Percentiles rank a stretch among this genome's conserved stretches.
These are phyloP conservation scores for Lepus oiostolus DNA, from an alignment of 2,797 vertebrate genomes.

Conservation along the genomic window DNA sequence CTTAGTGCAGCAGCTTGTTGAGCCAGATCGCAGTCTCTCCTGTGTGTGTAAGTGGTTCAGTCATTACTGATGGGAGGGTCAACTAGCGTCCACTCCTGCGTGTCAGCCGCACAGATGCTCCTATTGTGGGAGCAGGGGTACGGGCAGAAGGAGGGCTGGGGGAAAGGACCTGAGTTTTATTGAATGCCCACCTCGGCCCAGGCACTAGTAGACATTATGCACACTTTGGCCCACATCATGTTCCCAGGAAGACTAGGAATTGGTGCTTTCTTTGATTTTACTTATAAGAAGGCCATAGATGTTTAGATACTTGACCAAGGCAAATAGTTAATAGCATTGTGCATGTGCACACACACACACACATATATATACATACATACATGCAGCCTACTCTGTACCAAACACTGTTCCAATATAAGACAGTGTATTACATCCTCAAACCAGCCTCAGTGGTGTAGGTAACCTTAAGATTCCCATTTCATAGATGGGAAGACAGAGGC, in stretches of 20 bases:
- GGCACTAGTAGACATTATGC: neutral
- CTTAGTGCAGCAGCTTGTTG: neutral
- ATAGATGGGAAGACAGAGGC: neutral
- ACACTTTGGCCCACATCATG: neutral
- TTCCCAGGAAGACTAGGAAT: rapidly evolving
- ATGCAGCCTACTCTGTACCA: neutral
- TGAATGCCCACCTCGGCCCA: rapidly evolving
- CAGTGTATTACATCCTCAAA: neutral
- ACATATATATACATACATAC: rapidly evolving
- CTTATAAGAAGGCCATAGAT: neutral
- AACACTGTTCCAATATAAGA: neutral
- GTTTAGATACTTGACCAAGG: neutral
- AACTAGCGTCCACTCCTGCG: too few species aligned
- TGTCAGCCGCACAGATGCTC: neutral
- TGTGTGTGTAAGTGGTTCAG: neutral
- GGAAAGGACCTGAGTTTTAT: neutral
- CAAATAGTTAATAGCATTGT: neutral
- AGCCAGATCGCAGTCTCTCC: neutral
- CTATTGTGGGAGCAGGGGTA: neutral
- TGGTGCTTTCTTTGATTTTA: neutral
- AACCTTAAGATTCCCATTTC: neutral
- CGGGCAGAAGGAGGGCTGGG: neutral
- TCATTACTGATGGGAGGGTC: too few species aligned
- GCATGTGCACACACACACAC: rapidly evolving
- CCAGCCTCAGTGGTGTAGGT: rapidly evolving